These are phyloP conservation scores for Andrena hattorfiana DNA, from an alignment of 2,888 invertebrate genomes.

Conservation along the genomic window DNA sequence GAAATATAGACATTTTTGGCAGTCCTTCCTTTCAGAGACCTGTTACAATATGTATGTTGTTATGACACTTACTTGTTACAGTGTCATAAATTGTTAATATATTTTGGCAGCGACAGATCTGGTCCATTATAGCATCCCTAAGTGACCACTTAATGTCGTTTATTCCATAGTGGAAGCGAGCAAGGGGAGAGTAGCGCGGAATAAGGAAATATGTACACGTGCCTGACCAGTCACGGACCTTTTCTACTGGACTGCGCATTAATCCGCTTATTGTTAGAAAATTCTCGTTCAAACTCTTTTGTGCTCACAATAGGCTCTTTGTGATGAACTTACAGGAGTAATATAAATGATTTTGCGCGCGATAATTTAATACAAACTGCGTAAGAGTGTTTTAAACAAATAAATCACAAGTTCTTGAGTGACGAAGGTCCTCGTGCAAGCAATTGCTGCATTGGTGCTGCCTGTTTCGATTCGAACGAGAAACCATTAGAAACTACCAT, in stretches of 20 bases:
- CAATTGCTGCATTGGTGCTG: not conserved
- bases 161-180: too few relatives aligned
- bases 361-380: not conserved
- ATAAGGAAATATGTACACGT: not conserved
- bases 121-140: too few relatives aligned
- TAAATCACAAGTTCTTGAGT: not conserved
- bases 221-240: not conserved
- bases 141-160: too few relatives aligned
- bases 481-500: slow-evolving; percentile 10
- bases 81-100: not conserved
- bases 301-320: too few relatives aligned
- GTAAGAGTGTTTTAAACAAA: not conserved
- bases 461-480: not conserved
- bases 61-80: not conserved
- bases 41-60: not conserved
- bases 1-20: not conserved
- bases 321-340: too few relatives aligned
- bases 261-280: too few relatives aligned
- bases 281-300: too few relatives aligned
- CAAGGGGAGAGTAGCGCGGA: too few relatives aligned
- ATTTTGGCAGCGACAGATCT: not conserved
- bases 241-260: slow-evolving; percentile 19
- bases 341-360: too few relatives aligned
- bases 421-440: not conserved
- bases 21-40: not conserved